phyloP scores from a whole-genome alignment of 2,888 invertebrate genomes.

The Epirrhoe tristata region DNA sequence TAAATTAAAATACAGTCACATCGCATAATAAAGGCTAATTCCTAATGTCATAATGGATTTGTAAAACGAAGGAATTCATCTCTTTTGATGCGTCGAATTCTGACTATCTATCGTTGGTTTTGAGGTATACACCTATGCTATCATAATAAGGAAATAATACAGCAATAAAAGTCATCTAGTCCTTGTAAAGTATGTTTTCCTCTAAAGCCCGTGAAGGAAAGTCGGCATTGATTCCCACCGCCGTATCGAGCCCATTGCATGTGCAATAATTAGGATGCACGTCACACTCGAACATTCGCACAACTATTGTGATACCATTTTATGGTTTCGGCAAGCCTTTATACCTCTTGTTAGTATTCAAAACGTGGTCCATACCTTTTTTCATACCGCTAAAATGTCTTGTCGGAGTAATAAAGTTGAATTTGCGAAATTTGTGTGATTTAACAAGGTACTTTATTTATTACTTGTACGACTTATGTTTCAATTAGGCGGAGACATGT shows the following conservation, averaged over 20 bases:
- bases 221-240: slow-evolving; percentile 66
- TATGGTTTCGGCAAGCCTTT: slow-evolving; percentile 82
- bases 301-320: slow-evolving; percentile 82
- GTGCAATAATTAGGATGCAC: slow-evolving; percentile 79
- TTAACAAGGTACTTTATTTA: slow-evolving; percentile 62
- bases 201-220: slow-evolving; percentile 30
- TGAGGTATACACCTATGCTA: neutral
- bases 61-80: no score
- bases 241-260: slow-evolving; percentile 64
- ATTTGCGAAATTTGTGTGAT: slow-evolving; percentile 65
- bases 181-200: slow-evolving; percentile 1
- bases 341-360: slow-evolving; percentile 81
- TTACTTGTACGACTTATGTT: slow-evolving; percentile 54
- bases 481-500: slow-evolving; percentile 55
- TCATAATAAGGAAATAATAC: neutral
- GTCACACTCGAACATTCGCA: slow-evolving; percentile 81
- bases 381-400: slow-evolving; percentile 79
- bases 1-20: neutral
- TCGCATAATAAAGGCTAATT: no score
- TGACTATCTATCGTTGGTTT: neutral
- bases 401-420: slow-evolving; percentile 75
- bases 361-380: slow-evolving; percentile 77
- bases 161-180: neutral
- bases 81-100: no score
- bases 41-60: no score